Base-by-base conservation (phyloP, 1,140 invertebrate genomes). In the Panulirus ornatus region DNA sequence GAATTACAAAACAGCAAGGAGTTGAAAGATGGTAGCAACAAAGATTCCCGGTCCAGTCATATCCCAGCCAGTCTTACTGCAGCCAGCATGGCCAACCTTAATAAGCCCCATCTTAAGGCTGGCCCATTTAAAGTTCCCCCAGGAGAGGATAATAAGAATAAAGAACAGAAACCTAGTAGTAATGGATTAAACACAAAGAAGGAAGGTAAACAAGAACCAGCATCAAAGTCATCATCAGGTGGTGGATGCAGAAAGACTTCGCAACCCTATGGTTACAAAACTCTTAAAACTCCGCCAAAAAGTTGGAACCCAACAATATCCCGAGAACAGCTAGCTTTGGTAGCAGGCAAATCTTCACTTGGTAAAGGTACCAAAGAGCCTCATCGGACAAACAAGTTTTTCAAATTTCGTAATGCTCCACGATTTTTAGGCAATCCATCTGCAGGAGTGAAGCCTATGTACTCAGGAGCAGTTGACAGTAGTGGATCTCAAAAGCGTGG, bases 281-380 rank as follows among this genome's bases (percentile, higher is more conserved):
- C 92, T 1, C 81, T 92, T 14, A 92, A 92, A 44, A 91, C 90
- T 79, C 90, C 92, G 3, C 92, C 92, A 0, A 92, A 91, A 81
- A 87, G 89, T 36, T 92, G 92, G 92, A 92, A 92, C 44, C 92
- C 92, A 36, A 92, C 92, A 16, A 92, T 92, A 44, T 92, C 92
- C 9, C 30, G 89, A 63, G 90, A 91, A 70, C 88, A 91, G 14
- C 66, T 92, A 76, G 84, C 88, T 63, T 51, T 85, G 63, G 86
- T 71, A 54, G 84, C 84, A 19, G 87, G 82, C 44, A 91, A 87
- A 42, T 88, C 71, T 44, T 30, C 63, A n/a, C n/a, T 47, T 51
- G 63, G 76, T 51, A 90, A 90, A 73, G 75, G 83, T 14, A 63
- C 34, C 34, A 81, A 89, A 30, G 88, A 90, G 27, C 66, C 71